Evolutionary conservation across 2,797 vertebrate species (phyloP), one percentile per base, ranked within the genome.

Genomic region (Oreonectes daqikongensis): DNA sequence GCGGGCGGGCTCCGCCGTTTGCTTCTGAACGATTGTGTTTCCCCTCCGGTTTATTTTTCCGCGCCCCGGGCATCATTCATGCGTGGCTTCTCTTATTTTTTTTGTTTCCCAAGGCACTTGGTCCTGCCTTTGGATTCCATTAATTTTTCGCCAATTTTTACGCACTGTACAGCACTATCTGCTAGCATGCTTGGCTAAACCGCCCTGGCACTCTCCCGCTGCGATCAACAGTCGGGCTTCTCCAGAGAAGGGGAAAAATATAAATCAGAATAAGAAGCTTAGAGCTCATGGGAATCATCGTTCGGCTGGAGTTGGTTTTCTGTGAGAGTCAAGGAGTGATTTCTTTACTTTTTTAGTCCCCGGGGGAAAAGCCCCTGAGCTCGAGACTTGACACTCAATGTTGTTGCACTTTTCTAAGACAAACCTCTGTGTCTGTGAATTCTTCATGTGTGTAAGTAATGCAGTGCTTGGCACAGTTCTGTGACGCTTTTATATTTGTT

Each of bases 231-330:
- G 77, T 75, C 79, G n/a, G 38, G 48, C 55, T 52, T 38, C 74
- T 67, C 68, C 38, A 50, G 77, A 72, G 57, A 73, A 38, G 70
- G 70, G 81, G 77, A 59, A 83, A 79, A 79, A 79, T 79, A 85
- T 77, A 68, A 79, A 85, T 86, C 84, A 82, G 84, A 82, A 75
- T 92, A 93, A 94, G 91, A 92, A 83, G 92, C 91, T 93, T 93
- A 87, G 68, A 90, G 86, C 87, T 92, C 86, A 83, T 86, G 88
- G 89, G 90, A 90, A 85, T 86, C 81, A 84, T 76, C 81, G 79
- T 89, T 91, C 88, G 90, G 88, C 87, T 86, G 68, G 26, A 32
- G 28, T 30, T 60, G 79, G 85, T 48, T 81, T 1, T 71, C 48
- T 55, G 88, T 87, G 82, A 85, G 88, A 83, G 90, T 89, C 90